Evolutionary conservation across 2,113 vertebrate genomes (phyloP).

Genomic region (Pterocles orientalis): DNA sequence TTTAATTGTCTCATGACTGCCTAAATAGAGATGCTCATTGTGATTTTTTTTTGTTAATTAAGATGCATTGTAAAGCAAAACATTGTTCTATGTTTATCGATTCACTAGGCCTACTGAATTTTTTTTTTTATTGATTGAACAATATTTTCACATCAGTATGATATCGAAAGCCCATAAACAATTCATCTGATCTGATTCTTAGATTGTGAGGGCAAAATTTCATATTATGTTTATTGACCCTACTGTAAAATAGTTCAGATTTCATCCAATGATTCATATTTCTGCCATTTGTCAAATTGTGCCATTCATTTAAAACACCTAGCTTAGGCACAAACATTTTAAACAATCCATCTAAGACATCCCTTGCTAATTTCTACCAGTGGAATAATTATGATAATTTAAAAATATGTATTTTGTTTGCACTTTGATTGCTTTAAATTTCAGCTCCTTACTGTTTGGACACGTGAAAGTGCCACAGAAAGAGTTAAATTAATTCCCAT

Average conservation of each 20-base stretch:
- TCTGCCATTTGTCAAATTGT: not conserved
- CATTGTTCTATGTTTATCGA: not conserved
- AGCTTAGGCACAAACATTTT: not conserved
- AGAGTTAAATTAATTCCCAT: not conserved
- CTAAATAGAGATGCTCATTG: not conserved
- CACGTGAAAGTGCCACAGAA: not conserved
- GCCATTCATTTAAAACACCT: not conserved
- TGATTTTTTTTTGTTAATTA: not conserved
- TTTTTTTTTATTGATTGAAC: not conserved
- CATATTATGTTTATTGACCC: not conserved
- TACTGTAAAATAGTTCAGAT: not conserved
- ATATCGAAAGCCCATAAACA: not conserved
- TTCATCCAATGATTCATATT: not conserved
- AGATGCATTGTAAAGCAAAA: not conserved
- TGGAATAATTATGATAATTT: not conserved
- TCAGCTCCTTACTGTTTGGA: not conserved
- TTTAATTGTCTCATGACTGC: not conserved
- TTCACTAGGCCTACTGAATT: not conserved
- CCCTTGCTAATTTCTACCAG: not conserved
- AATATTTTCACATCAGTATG: not conserved
- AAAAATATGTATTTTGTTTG: not conserved
- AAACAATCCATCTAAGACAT: not conserved
- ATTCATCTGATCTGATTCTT: not conserved
- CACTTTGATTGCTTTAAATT: not conserved
- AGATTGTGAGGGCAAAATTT: not conserved